Percentiles rank a stretch among this genome's conserved stretches.
Conservation (phyloP, 2,113 vertebrate species). For the Coreoperca whiteheadi region DNA sequence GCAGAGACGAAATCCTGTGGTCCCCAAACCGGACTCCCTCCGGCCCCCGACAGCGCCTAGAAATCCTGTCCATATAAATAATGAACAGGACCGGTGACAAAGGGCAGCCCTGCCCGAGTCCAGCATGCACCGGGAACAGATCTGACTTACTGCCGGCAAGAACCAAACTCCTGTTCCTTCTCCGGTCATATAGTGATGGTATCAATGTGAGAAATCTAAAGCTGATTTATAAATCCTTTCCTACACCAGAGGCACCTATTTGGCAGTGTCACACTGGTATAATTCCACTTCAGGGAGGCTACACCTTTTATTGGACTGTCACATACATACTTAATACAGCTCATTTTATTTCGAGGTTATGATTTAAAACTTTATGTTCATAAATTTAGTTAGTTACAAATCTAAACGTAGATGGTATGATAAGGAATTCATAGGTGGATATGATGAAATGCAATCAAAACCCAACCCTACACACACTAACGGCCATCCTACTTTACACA, state of each 20-base stretch:
- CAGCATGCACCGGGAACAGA: too few species aligned
- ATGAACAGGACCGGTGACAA: too few species aligned
- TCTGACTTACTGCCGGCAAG: too few species aligned
- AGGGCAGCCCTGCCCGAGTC: too few species aligned
- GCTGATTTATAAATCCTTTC: background rate
- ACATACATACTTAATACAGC: background rate
- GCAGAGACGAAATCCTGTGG: too few species aligned
- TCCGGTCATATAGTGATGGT: too few species aligned
- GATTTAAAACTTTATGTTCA: too few species aligned
- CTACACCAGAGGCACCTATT: background rate
- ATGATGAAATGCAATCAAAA: background rate
- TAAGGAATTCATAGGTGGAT: background rate
- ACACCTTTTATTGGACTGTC: background rate
- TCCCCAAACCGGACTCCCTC: too few species aligned
- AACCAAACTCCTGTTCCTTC: too few species aligned
- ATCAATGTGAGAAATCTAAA: background rate
- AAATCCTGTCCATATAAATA: too few species aligned
- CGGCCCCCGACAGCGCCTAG: too few species aligned
- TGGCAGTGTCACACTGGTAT: background rate
- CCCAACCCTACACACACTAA: background rate
- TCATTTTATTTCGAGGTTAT: background rate
- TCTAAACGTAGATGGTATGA: background rate
- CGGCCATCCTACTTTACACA: conserved; percentile 27
- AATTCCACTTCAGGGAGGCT: background rate
- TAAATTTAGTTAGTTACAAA: background rate